A percentile compares a stretch with the other conserved stretches of the same genome.
Evolutionary conservation across 2,888 invertebrate genomes (phyloP).

Genomic region (Druceiella hillmani): DNA sequence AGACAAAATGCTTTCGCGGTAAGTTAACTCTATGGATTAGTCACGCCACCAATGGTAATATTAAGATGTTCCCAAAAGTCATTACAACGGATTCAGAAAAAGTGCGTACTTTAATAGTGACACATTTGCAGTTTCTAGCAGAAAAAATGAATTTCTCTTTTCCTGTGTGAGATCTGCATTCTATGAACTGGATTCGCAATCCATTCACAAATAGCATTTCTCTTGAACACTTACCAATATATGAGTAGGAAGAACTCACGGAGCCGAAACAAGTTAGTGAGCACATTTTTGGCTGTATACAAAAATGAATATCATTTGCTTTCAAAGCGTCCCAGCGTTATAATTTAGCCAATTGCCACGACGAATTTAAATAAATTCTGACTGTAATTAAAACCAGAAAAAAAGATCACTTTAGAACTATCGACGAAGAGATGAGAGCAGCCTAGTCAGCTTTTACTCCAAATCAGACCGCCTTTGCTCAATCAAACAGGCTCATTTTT

Average conservation of each 20-base stretch:
- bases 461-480: slow-evolving; percentile 18
- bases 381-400: slow-evolving; percentile 17
- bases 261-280: no score
- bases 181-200: no score
- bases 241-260: no score
- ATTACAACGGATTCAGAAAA: slow-evolving; percentile 20
- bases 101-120: slow-evolving; percentile 17
- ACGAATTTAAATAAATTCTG: slow-evolving; percentile 18
- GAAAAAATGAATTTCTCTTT: no score
- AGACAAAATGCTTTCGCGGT: slow-evolving; percentile 16
- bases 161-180: no score
- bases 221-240: no score
- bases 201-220: no score
- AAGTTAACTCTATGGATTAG: slow-evolving; percentile 20
- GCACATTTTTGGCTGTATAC: no score
- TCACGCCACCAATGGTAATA: slow-evolving; percentile 19
- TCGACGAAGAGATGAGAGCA: slow-evolving; percentile 23
- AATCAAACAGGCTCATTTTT: no score
- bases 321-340: slow-evolving; percentile 19
- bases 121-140: slow-evolving; percentile 12
- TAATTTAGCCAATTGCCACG: slow-evolving; percentile 23
- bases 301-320: slow-evolving; percentile 15
- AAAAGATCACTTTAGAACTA: slow-evolving; percentile 21
- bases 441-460: slow-evolving; percentile 17
- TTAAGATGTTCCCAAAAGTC: slow-evolving; percentile 21